phyloP scores from a whole-genome alignment of 2,888 invertebrate genomes.

The Gymnosoma rotundatum region DNA sequence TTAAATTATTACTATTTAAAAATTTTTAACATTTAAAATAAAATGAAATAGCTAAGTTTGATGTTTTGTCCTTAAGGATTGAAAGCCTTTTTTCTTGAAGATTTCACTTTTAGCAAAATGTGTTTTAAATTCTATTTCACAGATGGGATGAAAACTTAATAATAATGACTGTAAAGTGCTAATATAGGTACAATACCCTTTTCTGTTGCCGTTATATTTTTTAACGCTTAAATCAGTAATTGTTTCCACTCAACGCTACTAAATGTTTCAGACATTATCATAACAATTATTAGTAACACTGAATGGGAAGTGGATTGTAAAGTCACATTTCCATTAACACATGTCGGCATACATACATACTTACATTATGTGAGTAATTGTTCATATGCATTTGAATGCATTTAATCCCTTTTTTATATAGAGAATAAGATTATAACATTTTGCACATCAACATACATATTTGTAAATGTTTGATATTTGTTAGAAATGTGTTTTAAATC shows the following conservation, averaged over 20 bases:
- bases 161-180: neutral
- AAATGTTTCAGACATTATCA: constrained; percentile 19
- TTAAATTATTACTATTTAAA: no score
- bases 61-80: no score
- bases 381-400: constrained; percentile 52
- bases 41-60: no score
- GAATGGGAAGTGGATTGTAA: constrained; percentile 43
- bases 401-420: constrained; percentile 56
- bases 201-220: neutral
- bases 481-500: neutral
- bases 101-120: no score
- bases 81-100: no score
- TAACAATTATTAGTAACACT: constrained; percentile 21
- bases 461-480: no score
- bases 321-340: constrained; percentile 36
- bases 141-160: neutral
- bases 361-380: neutral
- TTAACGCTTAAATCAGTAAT: constrained; percentile 38
- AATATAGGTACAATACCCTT: constrained; percentile 1
- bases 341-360: constrained; percentile 7
- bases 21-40: no score
- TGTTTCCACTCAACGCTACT: constrained; percentile 53
- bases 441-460: neutral
- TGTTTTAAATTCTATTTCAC: no score
- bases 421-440: constrained; percentile 42